Evolutionary conservation across 2,797 vertebrate genomes (phyloP), one percentile per base, ranked within the genome.

Genomic region (Aeoliscus strigatus): DNA sequence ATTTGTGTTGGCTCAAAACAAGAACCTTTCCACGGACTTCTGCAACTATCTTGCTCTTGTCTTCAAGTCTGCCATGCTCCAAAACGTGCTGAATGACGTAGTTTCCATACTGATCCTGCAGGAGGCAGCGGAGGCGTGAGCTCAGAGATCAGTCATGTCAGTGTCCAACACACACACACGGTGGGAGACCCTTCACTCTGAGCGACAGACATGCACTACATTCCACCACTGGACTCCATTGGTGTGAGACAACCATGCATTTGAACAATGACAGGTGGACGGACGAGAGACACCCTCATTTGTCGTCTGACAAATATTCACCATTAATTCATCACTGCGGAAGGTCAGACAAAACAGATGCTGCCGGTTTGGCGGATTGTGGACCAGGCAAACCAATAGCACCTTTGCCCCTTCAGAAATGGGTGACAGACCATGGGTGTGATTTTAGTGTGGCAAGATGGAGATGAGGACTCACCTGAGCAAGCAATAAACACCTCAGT

Each of bases 11-110:
- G 81, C 95, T 98, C 73, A 98, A 79, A 66, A 93, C 86, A 40
- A 98, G 87, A 66, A 98, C 95, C 71, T 98, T 97, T 25, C 95
- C 95, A 44, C 95, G 87, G 71, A 98, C 94, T 83, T 98, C 95
- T 9, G 94, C 92, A 59, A 98, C 94, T 11, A 98, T 98, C 81
- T 98, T 98, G 84, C 94, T 98, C 77, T 98, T 98, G 76, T 98
- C 95, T 69, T 98, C 95, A 21, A 93, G 91, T 27, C 95, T 89
- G 34, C 95, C 95, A 0, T 98, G 95, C 79, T 98, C 95, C 85
- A 98, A 72, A 15, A 98, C 95, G 27, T 98, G 95, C 61, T 98
- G 95, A 76, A 98, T 98, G 62, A 98, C 95, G 0, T 98, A 98
- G 83, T 98, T 98, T 66, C 95, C 95, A 0, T 98, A 98, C 13